phyloP scores from a whole-genome alignment of 2,888 invertebrate species.

The Carabus problematicus region DNA sequence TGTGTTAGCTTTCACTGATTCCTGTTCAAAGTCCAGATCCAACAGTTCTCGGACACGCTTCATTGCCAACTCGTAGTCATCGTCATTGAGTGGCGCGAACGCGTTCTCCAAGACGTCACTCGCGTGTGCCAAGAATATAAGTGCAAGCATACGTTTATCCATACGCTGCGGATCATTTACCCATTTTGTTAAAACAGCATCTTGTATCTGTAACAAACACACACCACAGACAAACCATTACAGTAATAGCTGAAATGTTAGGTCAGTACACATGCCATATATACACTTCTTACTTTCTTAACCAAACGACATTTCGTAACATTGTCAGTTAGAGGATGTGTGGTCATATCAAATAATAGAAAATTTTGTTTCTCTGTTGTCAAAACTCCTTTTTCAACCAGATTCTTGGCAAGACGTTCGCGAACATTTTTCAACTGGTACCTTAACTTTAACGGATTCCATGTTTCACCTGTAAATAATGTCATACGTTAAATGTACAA shows the following conservation, averaged over 20 bases:
- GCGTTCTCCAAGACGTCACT: conserved; percentile 99
- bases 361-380: conserved; percentile 99
- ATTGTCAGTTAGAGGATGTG: conserved; percentile 97
- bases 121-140: conserved; percentile 95
- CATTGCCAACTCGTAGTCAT: conserved; percentile 98
- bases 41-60: conserved; percentile 94
- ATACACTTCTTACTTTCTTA: conserved; percentile 75
- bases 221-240: not conserved
- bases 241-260: not conserved
- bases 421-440: conserved; percentile 99
- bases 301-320: conserved; percentile 94
- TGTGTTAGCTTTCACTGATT: conserved; percentile 89
- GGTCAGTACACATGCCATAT: not conserved
- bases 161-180: conserved; percentile 97
- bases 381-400: conserved; percentile 98
- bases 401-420: conserved; percentile 97
- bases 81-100: conserved; percentile 95
- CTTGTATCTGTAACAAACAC: conserved; percentile 66
- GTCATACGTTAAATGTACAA: not conserved
- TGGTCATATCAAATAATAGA: conserved; percentile 99
- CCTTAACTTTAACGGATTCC: conserved; percentile 98
- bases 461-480: conserved; percentile 78
- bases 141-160: conserved; percentile 91
- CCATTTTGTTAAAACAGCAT: conserved; percentile 94
- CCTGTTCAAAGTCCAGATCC: conserved; percentile 96